These are phyloP conservation scores for Leptopterna dolabrata DNA, from an alignment of 2,888 invertebrate species.

Conservation along the genomic window DNA sequence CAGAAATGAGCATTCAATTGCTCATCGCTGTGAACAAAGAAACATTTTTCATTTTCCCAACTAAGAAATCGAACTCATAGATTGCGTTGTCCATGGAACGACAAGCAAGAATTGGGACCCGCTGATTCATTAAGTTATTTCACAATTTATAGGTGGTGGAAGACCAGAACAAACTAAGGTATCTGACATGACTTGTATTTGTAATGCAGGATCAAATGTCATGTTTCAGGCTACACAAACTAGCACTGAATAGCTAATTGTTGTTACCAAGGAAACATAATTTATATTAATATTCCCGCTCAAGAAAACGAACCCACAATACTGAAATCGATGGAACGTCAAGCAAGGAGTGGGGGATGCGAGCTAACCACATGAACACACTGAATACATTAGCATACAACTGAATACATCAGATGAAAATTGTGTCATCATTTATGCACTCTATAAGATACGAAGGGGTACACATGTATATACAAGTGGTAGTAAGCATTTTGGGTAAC, in stretches of 20 bases:
- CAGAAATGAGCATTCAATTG: background rate
- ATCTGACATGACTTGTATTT: too few relatives aligned
- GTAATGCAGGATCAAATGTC: background rate
- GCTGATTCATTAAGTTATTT: too few relatives aligned
- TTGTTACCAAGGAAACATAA: background rate
- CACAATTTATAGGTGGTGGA: background rate
- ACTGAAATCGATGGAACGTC: background rate
- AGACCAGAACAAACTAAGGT: background rate
- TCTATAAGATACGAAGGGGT: too few relatives aligned
- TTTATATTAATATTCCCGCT: conserved; percentile 1
- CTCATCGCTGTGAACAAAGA: background rate
- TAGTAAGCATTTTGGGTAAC: too few relatives aligned
- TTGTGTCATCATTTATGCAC: too few relatives aligned
- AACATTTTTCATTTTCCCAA: background rate
- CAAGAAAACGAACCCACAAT: conserved; percentile 19
- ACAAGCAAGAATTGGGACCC: conserved; percentile 22
- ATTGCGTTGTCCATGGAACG: background rate
- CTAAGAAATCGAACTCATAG: conserved; percentile 15
- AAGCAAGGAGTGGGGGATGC: conserved; percentile 22
- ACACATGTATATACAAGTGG: too few relatives aligned
- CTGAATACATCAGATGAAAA: too few relatives aligned
- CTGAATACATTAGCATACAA: too few relatives aligned
- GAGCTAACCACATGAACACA: too few relatives aligned
- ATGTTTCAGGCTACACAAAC: background rate
- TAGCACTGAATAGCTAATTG: background rate